Conservation (phyloP, 2,888 invertebrate species). For the Kryphioiulus occultus region DNA sequence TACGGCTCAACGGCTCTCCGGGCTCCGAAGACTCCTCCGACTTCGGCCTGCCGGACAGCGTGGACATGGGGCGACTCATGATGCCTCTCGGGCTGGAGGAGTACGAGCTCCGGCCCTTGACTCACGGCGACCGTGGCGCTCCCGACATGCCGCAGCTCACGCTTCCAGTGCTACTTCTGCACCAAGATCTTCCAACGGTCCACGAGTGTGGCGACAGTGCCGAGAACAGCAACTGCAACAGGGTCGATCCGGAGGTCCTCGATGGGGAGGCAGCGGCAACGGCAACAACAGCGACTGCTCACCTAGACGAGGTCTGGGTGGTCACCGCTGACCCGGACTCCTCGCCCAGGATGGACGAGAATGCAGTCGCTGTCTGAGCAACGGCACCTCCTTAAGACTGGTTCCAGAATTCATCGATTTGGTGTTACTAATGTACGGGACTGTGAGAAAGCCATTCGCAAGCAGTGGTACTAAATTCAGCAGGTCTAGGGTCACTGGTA, state of each 20-base stretch:
- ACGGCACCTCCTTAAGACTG: not conserved
- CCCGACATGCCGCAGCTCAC: not conserved
- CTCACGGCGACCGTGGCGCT: not conserved
- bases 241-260: not conserved
- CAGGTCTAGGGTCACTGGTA: not conserved
- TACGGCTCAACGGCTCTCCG: not conserved
- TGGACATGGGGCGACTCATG: not conserved
- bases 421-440: not conserved
- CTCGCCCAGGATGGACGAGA: not conserved
- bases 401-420: not conserved
- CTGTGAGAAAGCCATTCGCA: not conserved
- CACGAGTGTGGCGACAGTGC: not conserved
- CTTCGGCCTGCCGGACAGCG: not conserved
- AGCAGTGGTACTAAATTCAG: not conserved
- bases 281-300: not conserved
- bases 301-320: not conserved
- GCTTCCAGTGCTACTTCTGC: not conserved
- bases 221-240: not conserved
- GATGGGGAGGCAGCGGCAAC: not conserved
- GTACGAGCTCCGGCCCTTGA: conserved; percentile 20
- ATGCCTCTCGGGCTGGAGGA: not conserved
- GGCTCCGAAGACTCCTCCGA: not conserved
- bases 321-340: not conserved
- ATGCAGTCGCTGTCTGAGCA: not conserved
- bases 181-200: conserved; percentile 14